phyloP scores from a whole-genome alignment of 2,888 invertebrate genomes.

The Mechanitis mazaeus region DNA sequence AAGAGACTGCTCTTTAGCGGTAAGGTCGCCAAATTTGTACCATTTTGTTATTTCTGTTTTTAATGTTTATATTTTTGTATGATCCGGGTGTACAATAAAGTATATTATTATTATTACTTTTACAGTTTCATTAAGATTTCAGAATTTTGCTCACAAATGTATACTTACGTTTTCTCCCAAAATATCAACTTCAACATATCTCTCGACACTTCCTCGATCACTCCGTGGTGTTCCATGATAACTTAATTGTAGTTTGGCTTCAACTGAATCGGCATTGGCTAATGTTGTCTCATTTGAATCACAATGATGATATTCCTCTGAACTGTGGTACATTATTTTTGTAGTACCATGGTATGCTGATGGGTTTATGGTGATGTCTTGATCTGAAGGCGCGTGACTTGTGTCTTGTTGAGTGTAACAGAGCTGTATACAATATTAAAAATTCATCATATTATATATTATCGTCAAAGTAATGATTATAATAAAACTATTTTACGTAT shows the following conservation, averaged over 20 bases:
- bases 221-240: conserved; percentile 47
- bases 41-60: no score
- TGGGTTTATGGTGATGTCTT: conserved; percentile 48
- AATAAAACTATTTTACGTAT: no score
- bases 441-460: background rate
- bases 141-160: no score
- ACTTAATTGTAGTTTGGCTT: conserved; percentile 41
- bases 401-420: conserved; percentile 49
- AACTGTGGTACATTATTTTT: conserved; percentile 37
- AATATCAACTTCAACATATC: conserved; percentile 44
- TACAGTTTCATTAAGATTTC: no score
- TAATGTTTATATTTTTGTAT: no score
- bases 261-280: conserved; percentile 9
- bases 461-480: background rate
- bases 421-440: conserved; percentile 34
- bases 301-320: conserved; percentile 36
- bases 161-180: conserved; percentile 49
- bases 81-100: no score
- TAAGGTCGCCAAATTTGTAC: no score
- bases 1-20: no score
- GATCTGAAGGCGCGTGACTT: conserved; percentile 44
- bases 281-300: conserved; percentile 31
- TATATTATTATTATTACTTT: no score
- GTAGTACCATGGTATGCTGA: conserved; percentile 50
- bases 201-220: conserved; percentile 34